Evolutionary conservation across 2,888 invertebrate genomes (phyloP).

Genomic region (Amphimallon solstitiale): DNA sequence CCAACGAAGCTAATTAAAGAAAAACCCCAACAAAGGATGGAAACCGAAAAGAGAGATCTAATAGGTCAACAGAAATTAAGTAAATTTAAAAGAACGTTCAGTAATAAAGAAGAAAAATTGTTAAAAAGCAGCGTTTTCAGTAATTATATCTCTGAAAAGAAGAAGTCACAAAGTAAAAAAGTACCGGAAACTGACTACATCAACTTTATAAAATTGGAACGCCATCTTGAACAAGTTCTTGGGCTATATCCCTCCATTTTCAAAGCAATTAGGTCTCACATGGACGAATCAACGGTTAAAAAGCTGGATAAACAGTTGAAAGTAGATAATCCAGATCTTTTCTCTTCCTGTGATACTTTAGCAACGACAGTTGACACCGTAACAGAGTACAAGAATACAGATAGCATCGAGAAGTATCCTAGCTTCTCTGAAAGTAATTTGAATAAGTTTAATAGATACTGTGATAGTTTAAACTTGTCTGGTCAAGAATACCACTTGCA

Average conservation of each 20-base stretch:
- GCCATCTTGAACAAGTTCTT: constrained; percentile 36
- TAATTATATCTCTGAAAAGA: constrained; percentile 14
- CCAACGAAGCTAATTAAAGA: background rate
- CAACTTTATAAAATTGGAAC: constrained; percentile 33
- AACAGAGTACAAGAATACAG: constrained; percentile 34
- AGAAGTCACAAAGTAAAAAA: background rate
- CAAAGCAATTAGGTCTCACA: constrained; percentile 37
- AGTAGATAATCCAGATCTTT: constrained; percentile 18
- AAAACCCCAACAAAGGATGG: background rate
- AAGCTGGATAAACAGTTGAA: constrained; percentile 24
- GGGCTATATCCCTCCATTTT: constrained; percentile 37
- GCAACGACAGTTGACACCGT: constrained; percentile 36
- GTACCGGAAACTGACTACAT: constrained; percentile 29
- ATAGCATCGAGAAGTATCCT: constrained; percentile 19
- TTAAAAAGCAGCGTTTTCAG: background rate
- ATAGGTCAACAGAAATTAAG: constrained; percentile 5
- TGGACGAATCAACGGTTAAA: constrained; percentile 20
- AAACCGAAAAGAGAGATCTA: background rate
- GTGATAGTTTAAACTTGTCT: constrained; percentile 1
- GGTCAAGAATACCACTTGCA: constrained; percentile 20
- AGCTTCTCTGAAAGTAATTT: constrained; percentile 29
- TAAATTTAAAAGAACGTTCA: constrained; percentile 14
- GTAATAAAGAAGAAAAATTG: constrained; percentile 2
- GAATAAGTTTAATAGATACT: constrained; percentile 16
- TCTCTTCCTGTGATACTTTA: constrained; percentile 31